Evolutionary conservation across 2,888 invertebrate genomes (phyloP), one percentile per base, ranked within the genome.

Genomic region (Clitarchus hookeri): DNA sequence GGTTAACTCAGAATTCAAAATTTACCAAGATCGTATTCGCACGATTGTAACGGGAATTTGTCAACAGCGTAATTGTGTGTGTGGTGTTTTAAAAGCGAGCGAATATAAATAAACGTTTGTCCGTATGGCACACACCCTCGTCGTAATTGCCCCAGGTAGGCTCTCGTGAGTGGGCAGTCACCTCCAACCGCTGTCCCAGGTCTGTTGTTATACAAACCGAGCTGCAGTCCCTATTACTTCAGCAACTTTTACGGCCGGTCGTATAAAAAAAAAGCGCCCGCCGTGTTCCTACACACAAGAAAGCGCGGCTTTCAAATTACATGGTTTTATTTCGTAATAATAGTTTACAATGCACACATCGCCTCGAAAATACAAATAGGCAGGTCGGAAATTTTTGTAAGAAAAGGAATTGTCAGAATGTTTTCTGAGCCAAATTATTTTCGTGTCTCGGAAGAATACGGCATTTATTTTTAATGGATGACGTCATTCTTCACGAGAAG

Each of bases 331-430:
- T 65, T 65, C 65, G n/a, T 65, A 65, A 65, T 65, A 65, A 65
- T 65, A 65, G 65, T 65, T 65, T 65, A 65, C 65, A 65, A 65
- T 65, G n/a, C 65, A 65, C 65, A 65, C 65, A 65, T 65, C n/a
- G 65, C 65, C 23, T 65, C 65, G 23, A 65, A 65, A 65, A 65
- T 65, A 65, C 65, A 65, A 65, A 65, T 65, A 65, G 65, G 23
- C 65, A 65, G 65, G 65, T 19, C n/a, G 8, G 6, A 23, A 65
- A 65, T 65, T 65, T 23, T 65, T 65, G 3, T 23, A 65, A 65
- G 16, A 48, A 23, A 53, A n/a, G n/a, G 19, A 8, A 65, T 8
- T 16, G 65, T 23, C 19, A 65, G 16, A 65, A 65, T 65, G 65
- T 65, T 65, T 65, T 65, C n/a, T 65, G 65, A 65, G 65, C 65